These are phyloP conservation scores for Suncus etruscus DNA, from an alignment of 2,113 vertebrate genomes.

Conservation along the genomic window DNA sequence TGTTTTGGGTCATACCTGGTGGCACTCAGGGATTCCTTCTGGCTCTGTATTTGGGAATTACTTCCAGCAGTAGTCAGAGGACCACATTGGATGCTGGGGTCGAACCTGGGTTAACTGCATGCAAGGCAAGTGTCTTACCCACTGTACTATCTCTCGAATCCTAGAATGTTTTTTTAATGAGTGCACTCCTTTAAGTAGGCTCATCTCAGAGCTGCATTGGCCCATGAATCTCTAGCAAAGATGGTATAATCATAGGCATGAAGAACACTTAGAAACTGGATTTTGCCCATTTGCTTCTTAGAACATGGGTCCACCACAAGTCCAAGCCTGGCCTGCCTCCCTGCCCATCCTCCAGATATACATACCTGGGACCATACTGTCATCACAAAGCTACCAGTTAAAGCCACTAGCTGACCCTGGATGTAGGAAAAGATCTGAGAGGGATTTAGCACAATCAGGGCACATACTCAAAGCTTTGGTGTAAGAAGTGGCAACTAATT, in stretches of 20 bases:
- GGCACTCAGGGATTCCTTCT: no score
- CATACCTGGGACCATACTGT: not conserved
- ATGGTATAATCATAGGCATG: not conserved
- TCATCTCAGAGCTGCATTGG: not conserved
- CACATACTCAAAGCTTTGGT: not conserved
- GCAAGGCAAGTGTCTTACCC: not conserved
- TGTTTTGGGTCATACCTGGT: no score
- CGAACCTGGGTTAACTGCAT: no score
- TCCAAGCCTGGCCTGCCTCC: not conserved
- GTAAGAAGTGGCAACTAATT: not conserved
- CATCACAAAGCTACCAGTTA: not conserved
- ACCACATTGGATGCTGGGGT: no score
- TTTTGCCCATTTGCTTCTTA: not conserved
- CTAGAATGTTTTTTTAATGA: not conserved
- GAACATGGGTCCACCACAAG: fast-evolving
- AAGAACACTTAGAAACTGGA: not conserved
- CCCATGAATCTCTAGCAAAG: not conserved
- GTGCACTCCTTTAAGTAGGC: not conserved
- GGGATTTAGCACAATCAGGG: no score
- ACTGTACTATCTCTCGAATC: not conserved
- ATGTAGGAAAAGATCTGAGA: not conserved
- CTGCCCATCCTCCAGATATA: not conserved
- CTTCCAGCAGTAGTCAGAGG: no score
- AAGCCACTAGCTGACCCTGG: not conserved
- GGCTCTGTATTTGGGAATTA: no score